Evolutionary conservation across 2,888 invertebrate genomes (phyloP), one percentile per base, ranked within the genome.

Genomic region (Ophioninae sp.): DNA sequence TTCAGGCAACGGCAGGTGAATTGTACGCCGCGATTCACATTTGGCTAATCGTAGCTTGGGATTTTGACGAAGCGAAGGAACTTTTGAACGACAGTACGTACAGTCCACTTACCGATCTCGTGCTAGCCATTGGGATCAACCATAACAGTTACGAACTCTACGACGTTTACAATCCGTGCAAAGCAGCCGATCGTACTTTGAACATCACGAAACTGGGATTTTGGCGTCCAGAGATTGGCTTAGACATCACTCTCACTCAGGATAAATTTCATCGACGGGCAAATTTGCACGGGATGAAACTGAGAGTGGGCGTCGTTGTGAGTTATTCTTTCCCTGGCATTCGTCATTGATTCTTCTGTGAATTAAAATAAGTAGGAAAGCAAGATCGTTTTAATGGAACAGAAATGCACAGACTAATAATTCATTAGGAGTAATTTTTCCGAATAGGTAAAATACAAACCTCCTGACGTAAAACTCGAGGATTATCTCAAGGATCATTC

Each of bases 91-190:
- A 90, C 20, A 87, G 79, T 2, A 85, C 89, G 17, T 90, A 87
- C 67, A 88, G 87, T 67, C 83, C 88, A 44, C 86, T 87, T 10
- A 91, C 91, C 8, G 90, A 91, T 76, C 69, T 91, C 3, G 87
- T 83, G 5, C 79, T 91, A 8, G 88, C 88, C 17, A 81, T 89
- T 50, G 83, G 85, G 8, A 75, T 23, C 3, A 13, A 1, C 10
- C 23, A 50, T 7, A 62, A 65, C 20, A 83, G 84, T 30, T 89
- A 87, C 59, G 83, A 87, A 41, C 75, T 91, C n/a, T 86, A 89
- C 65, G 91, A 91, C 20, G 84, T 88, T 73, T 91, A 82, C 64
- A 91, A 91, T 87, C 90, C 86, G 57, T 87, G 88, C 39, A 89
- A 90, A 77, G 86, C 86, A 69, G 85, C 88, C 1, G 90, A 87